Base-by-base conservation (phyloP, 1,140 invertebrate species). In the Lycorma delicatula region DNA sequence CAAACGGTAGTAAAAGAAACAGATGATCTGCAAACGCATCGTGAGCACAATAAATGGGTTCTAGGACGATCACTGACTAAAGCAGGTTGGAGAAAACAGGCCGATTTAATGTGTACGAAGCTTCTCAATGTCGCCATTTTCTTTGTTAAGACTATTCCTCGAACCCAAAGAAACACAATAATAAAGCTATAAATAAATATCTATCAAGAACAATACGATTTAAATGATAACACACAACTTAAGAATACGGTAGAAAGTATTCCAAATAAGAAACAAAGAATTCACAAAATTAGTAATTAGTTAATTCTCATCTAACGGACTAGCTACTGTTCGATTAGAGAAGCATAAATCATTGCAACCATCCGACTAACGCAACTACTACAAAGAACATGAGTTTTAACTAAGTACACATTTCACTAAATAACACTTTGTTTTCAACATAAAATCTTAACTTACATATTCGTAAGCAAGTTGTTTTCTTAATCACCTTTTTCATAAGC, bases 401-500 rank as follows among this genome's bases (percentile, higher is more conserved):
- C 7, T 29, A 27, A 12, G 26, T 29, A 13, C 11, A 16, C 2
- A 51, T 18, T n/a, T 16, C 41, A 51, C 49, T 51, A 26, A 51
- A n/a, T 29, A 28, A 27, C 12, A 51, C 23, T 20, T 51, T 51
- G 6, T 27, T 18, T 29, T 51, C 16, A 9, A 51, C 6, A 29
- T 2, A 51, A 29, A 9, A 29, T 18, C 6, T 11, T 28, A 11
- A 12, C 18, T 26, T 29, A 4, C 11, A 11, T 27, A 28, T 28
- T 29, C 23, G 28, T 18, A 29, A 51, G 18, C 26, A 13, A 28
- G 13, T 48, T 20, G 12, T 44, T 23, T 54, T 50, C n/a, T 54
- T 25, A 41, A 54, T 29, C 52, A 50, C 44, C 2, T 47, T 36
- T 41, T 47, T 29, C 47, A 59, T 54, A 55, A 56, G 38, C 49